Conservation (phyloP, 1,140 invertebrate genomes). For the Trichonephila clavipes region DNA sequence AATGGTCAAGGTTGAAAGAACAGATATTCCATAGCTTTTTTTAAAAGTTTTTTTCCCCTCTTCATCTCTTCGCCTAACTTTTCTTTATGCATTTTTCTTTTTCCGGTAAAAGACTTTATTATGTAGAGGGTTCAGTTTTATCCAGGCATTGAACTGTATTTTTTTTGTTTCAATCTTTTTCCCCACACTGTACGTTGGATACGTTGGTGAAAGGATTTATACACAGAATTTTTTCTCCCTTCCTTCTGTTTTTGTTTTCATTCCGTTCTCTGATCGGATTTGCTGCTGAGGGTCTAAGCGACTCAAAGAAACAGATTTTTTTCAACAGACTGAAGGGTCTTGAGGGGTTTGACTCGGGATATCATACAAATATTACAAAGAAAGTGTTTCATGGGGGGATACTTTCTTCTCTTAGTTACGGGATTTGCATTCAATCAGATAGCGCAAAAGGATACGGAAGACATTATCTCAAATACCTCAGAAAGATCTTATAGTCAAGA, state of each 20-base stretch:
- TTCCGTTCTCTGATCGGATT: neutral
- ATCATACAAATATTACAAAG: neutral
- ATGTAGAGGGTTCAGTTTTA: constrained; percentile 29
- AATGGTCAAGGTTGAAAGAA: constrained; percentile 67
- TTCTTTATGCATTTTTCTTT: constrained; percentile 30
- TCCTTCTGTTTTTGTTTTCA: neutral
- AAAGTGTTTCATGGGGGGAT: neutral
- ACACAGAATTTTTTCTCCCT: neutral
- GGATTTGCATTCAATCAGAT: neutral
- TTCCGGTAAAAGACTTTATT: constrained; percentile 54
- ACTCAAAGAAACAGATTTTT: constrained; percentile 7
- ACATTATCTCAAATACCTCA: no score
- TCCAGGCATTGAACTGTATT: constrained; percentile 39
- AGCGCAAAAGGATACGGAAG: neutral
- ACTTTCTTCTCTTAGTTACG: neutral
- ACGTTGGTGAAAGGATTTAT: constrained; percentile 5
- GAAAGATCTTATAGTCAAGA: no score
- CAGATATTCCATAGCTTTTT: constrained; percentile 67
- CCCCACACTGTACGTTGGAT: neutral
- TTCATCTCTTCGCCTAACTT: neutral
- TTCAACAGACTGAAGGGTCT: neutral
- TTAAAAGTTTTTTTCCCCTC: neutral
- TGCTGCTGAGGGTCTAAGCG: neutral
- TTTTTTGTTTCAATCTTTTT: neutral
- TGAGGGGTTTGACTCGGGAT: neutral